Conservation (phyloP, 2,888 invertebrate species). For the Pammene aurita region DNA sequence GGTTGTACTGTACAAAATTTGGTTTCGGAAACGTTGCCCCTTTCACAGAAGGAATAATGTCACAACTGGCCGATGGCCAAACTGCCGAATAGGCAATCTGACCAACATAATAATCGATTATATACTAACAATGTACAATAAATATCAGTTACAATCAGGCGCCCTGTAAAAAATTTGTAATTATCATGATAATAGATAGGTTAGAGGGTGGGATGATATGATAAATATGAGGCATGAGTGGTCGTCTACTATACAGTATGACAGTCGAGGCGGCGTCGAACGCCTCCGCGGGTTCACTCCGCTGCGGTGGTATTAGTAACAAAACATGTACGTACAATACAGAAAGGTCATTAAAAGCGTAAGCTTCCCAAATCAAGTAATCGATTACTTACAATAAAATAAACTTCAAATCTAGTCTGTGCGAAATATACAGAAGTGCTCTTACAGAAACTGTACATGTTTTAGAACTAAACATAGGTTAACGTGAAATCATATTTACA, state of each 20-base stretch:
- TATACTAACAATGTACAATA: constrained; percentile 71
- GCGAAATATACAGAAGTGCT: constrained; percentile 84
- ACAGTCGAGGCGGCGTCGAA: constrained; percentile 63
- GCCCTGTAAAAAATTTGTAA: constrained; percentile 82
- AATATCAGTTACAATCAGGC: constrained; percentile 67
- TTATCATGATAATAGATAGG: constrained; percentile 71
- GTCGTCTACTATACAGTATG: constrained; percentile 69
- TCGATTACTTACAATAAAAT: constrained; percentile 77
- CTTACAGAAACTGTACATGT: constrained; percentile 84
- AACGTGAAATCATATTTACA: constrained; percentile 82
- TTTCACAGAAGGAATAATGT: constrained; percentile 94
- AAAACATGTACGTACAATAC: constrained; percentile 83
- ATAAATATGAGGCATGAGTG: constrained; percentile 71
- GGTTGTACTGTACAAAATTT: constrained; percentile 78
- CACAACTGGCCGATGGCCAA: constrained; percentile 87
- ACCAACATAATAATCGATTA: constrained; percentile 66
- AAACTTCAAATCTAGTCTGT: constrained; percentile 81
- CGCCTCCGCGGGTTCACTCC: constrained; percentile 62
- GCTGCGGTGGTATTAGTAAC: constrained; percentile 80
- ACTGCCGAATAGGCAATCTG: constrained; percentile 76
- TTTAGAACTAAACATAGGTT: constrained; percentile 84
- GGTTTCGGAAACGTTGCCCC: constrained; percentile 90
- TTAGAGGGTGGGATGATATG: constrained; percentile 48
- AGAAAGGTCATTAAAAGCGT: constrained; percentile 81
- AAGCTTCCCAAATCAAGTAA: constrained; percentile 82